These are phyloP conservation scores for Phalacrocorax aristotelis DNA, from an alignment of 2,113 vertebrate species.

Conservation along the genomic window DNA sequence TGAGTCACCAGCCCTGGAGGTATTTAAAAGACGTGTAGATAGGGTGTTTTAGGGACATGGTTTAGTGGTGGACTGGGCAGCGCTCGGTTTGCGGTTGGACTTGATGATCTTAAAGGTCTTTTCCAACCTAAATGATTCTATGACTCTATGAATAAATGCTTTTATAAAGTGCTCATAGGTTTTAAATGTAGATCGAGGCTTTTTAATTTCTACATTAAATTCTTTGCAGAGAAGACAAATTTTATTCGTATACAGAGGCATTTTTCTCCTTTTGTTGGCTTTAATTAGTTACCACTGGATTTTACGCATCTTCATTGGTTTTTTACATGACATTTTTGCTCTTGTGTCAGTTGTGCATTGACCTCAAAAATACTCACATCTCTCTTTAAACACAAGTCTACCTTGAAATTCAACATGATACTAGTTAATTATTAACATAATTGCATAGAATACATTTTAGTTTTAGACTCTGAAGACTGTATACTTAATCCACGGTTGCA, in stretches of 20 bases:
- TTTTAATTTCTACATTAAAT: not conserved
- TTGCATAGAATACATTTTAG: not conserved
- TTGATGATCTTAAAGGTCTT: not conserved
- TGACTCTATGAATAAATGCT: not conserved
- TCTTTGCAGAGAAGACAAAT: not conserved
- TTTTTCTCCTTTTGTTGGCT: not conserved
- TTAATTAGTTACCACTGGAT: not conserved
- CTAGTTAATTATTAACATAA: not conserved
- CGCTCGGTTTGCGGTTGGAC: accelerated
- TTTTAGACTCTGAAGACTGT: not conserved
- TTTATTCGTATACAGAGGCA: not conserved
- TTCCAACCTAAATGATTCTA: not conserved
- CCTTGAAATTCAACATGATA: not conserved
- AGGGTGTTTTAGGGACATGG: accelerated
- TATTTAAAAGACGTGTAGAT: not conserved
- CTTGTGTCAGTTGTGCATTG: not conserved
- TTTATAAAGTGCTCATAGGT: not conserved
- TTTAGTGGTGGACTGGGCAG: not conserved
- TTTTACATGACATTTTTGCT: not conserved
- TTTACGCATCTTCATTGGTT: not conserved
- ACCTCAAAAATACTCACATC: not conserved
- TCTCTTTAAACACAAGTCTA: not conserved
- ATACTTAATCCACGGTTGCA: not conserved
- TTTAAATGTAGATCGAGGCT: not conserved
- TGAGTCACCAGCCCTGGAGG: not conserved